Evolutionary conservation across 2,888 invertebrate species (phyloP), one percentile per base, ranked within the genome.

Genomic region (Ennomos fuscantarius): DNA sequence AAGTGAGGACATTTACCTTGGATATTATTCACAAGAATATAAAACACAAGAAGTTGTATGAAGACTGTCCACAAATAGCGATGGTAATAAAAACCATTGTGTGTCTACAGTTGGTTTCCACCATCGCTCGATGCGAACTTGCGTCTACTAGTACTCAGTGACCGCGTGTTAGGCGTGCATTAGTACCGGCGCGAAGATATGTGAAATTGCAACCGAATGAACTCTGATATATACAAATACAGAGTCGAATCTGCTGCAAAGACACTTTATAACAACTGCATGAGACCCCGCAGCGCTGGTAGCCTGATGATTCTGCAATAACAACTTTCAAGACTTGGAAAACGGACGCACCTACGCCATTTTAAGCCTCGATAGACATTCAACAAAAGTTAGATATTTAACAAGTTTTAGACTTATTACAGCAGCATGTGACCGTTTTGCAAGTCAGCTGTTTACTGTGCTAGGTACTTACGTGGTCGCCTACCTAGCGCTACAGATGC

Each of bases 11-110:
- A 59, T 49, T 69, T 68, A 72, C 70, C 66, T 66, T 68, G 52
- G 35, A 64, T 61, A 63, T 70, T 73, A 76, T 70, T 69, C 64
- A 58, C 39, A 24, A 24, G 5, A 24, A 24, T 41, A 58, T 31
- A 65, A 66, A 66, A 58, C 60, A 66, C 69, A 70, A 63, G 5
- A 61, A 78, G 79, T 68, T 76, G 86, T 68, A 69, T n/a, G 12
- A 76, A 72, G 79, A 86, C 82, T 76, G 86, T 87, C 87, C 84
- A 87, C 92, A 89, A 84, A 82, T 81, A 87, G 82, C 84, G 87
- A 93, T 90, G 85, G 89, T 78, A 80, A 62, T 82, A 86, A 89
- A 90, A 89, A 87, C 89, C 91, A 92, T 88, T 87, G 87, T 77
- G 74, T 70, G 60, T 72, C 66, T 82, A 87, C 89, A 91, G 81